These are phyloP conservation scores for Spialia ferax DNA, from an alignment of 2,888 invertebrate genomes.

Conservation along the genomic window DNA sequence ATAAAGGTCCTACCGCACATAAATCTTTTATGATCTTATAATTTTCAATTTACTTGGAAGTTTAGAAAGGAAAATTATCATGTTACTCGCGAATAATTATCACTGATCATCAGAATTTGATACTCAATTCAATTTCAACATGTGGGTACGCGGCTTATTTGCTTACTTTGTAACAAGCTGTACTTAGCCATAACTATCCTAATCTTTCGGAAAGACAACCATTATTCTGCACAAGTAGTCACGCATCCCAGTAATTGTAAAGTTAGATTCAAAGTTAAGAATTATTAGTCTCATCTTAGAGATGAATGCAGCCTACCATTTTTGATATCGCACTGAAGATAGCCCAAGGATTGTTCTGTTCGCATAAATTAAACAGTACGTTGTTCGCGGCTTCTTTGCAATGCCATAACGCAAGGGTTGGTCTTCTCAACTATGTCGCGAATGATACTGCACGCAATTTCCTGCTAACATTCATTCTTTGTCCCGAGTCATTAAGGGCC, in stretches of 20 bases:
- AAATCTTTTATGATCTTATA: slow-evolving; percentile 6
- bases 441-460: slow-evolving; percentile 24
- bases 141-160: too few species aligned
- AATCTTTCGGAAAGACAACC: neutral
- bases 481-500: slow-evolving; percentile 1
- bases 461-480: slow-evolving; percentile 20
- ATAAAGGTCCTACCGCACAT: neutral
- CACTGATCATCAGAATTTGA: neutral
- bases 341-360: slow-evolving; percentile 42
- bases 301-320: slow-evolving; percentile 35
- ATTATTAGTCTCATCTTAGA: slow-evolving; percentile 34
- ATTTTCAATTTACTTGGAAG: neutral
- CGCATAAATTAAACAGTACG: slow-evolving; percentile 49
- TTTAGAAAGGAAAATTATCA: neutral
- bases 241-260: slow-evolving; percentile 3
- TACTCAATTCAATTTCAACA: neutral
- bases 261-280: slow-evolving; percentile 8
- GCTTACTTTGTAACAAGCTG: too few species aligned
- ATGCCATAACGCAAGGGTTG: slow-evolving; percentile 45
- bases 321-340: slow-evolving; percentile 47
- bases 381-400: slow-evolving; percentile 45
- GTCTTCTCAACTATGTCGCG: slow-evolving; percentile 35
- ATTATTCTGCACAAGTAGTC: slow-evolving; percentile 2
- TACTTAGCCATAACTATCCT: neutral
- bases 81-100: neutral